Evolutionary conservation across 2,797 vertebrate genomes (phyloP), one percentile per base, ranked within the genome.

Genomic region (Cyclopterus lumpus): DNA sequence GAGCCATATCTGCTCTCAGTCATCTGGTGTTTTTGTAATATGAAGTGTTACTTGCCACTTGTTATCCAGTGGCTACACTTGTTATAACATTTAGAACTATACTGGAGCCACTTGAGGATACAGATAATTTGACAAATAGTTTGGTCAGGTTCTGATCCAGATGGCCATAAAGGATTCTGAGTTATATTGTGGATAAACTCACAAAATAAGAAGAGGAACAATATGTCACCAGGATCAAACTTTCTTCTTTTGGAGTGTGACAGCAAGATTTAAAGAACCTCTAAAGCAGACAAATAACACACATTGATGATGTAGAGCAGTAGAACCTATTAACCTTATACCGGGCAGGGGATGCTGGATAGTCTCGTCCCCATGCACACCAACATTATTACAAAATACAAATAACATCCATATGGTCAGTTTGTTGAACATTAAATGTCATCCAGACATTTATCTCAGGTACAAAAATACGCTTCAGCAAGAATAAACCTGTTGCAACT

Each of bases 11-110:
- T 81, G 67, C 79, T 74, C 77, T 73, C 74, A 60, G 75, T 76
- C 84, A 85, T 91, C 87, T 89, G 85, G 76, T 79, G 77, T 65
- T 76, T 80, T 90, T 79, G 73, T 77, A 79, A 79, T 73, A 84
- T 90, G 77, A 91, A 88, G 81, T 84, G 85, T 86, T 87, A 63
- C 77, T 87, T 82, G 77, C 76, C 69, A 81, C 86, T 90, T 77
- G 73, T 83, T 83, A 80, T 73, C 81, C 85, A 81, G 66, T 61
- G 36, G 79, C 73, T 72, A 49, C 62, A 48, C 81, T 90, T 80
- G 65, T 26, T 26, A 15, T 51, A 51, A 81, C 88, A 89, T 75
- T 86, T 77, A 70, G 67, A 88, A 84, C 84, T 71, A 83, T 65
- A 60, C 72, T 49, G 64, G 59, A 83, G 73, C 79, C 78, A 68